Base-by-base conservation (phyloP, 64 coral and sea anemone species). In the Actinia tenebrosa region DNA sequence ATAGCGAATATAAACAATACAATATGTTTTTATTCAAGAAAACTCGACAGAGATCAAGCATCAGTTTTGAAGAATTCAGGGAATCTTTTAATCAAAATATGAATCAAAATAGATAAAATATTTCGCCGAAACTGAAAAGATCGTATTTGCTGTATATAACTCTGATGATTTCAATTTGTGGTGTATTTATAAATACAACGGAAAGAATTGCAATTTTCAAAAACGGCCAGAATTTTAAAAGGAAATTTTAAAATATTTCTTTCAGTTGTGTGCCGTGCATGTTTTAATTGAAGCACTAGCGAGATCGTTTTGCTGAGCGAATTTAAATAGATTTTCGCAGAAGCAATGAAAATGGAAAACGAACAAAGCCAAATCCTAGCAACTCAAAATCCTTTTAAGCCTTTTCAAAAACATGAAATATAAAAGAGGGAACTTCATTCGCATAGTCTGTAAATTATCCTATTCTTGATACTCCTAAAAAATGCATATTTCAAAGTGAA, bases 1-100 rank as follows among this genome's bases (percentile, higher is more conserved):
- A 92, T 92, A 78, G 26, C 42, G 79, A 45, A 85, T 42, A 60
- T 5, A 71, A 82, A 92, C 85, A 92, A 82, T 79, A 66, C 4
- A 3, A 1, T 75, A 1, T 10, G 5, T 75, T 75, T 27, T 22
- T 75, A 75, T 75, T 43, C 69, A 30, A 30, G 69, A 30, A 42
- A 75, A n/a, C 30, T 14, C 69, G 69, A 75, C 13, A 30, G 8
- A 25, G 69, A 75, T 26, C 13, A 27, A 15, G 23, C 47, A 50
- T 50, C 47, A 50, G 69, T 5, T 42, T 11, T 75, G 8, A 75
- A 30, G 30, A 37, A 37, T 37, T 13, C 15, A 3, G 11, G 25
- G 27, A 10, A 75, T 42, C 20, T 30, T 75, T 13, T 3, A 3
- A 75, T 75, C 3, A 75, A 9, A 15, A 26, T 11, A 42, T 75